Conservation (phyloP, 2,797 vertebrate species). For the Parambassis ranga region DNA sequence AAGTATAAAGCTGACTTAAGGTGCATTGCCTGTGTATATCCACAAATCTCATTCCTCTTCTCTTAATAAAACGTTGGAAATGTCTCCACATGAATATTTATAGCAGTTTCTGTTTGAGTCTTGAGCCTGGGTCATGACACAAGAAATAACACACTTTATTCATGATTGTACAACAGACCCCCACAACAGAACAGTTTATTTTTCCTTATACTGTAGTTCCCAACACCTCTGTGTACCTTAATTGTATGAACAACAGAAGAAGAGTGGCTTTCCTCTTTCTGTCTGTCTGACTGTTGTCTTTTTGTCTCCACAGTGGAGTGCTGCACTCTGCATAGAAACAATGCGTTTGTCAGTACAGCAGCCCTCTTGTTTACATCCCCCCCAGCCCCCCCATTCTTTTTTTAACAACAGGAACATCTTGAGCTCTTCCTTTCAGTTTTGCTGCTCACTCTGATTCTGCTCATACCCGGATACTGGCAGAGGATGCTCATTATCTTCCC, state of each 20-base stretch:
- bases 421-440: conserved; percentile 40
- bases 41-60: not conserved
- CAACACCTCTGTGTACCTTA: conserved; percentile 7
- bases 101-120: no score
- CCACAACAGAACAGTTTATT: not conserved
- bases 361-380: conserved; percentile 27
- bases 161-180: not conserved
- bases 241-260: conserved; percentile 29
- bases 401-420: conserved; percentile 53
- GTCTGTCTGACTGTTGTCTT: conserved; percentile 11
- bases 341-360: conserved; percentile 42
- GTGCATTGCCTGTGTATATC: no score
- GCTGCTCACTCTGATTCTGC: conserved; percentile 42
- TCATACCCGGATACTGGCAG: conserved; percentile 42
- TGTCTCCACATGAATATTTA: no score
- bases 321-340: conserved; percentile 47
- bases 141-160: not conserved
- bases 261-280: not conserved
- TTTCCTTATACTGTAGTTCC: not conserved
- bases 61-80: no score
- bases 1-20: no score
- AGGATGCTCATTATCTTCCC: conserved; percentile 60
- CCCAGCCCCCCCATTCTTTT: conserved; percentile 4
- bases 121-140: not conserved
- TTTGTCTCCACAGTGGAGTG: not conserved